Evolutionary conservation across 2,113 vertebrate species (phyloP), one percentile per base, ranked within the genome.

Genomic region (Mus spicilegus): DNA sequence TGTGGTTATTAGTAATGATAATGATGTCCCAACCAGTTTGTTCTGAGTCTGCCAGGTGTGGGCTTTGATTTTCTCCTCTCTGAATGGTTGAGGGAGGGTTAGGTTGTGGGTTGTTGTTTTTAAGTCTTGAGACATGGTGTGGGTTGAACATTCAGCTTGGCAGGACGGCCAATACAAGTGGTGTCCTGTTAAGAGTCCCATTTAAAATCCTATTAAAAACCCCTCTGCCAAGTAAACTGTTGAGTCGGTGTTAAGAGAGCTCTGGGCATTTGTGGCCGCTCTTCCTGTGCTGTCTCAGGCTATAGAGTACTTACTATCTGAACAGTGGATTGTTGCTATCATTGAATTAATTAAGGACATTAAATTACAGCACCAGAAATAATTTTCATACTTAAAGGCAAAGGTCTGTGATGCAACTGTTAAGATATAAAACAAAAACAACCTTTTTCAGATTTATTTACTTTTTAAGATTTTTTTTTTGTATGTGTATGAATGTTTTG

Each of bases 31-130:
- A 78, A 9, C 36, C 90, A 82, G 26, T 96, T 80, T 96, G 58
- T 90, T 96, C 36, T 97, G n/a, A 81, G 6, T 93, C 70, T 96
- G 81, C 61, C 39, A 89, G 28, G 73, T 51, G 9, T 87, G 30
- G 33, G 19, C 70, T 93, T 94, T 94, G 87, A 67, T 42, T 92
- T 36, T 81, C 33, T 95, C 39, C 67, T 73, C 36, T 94, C 77
- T 96, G 56, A 91, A 75, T 94, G 89, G 42, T 42, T 97, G 30
- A 8, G 91, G 84, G 46, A 96, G 82, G 54, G 77, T 95, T 94
- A 82, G 72, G 92, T 95, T 96, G 94, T 94, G 89, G 86, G 77
- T 75, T 97, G 89, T 84, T 97, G 97, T 93, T 87, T 97, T 96
- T 90, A 30, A 96, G 90, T 70, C 49, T 95, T 95, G 88, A 96